These are phyloP conservation scores for Brachirus orientalis DNA, from an alignment of 2,113 vertebrate genomes.

Conservation along the genomic window DNA sequence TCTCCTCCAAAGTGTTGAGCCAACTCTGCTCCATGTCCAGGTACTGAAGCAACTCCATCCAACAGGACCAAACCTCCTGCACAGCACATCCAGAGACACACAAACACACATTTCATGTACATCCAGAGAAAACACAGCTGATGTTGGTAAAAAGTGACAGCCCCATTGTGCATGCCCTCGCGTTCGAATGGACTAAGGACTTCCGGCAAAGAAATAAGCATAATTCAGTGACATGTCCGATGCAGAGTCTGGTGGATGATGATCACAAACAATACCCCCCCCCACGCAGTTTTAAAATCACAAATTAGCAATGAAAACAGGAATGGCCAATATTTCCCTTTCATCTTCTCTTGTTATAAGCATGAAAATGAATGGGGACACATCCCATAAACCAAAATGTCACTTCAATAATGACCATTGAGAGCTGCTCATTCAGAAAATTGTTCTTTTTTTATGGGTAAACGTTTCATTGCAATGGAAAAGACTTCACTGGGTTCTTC, in stretches of 20 bases:
- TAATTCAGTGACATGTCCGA: conserved; percentile 18
- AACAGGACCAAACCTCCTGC: conserved; percentile 99
- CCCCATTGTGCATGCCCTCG: background rate
- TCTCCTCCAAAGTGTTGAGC: conserved; percentile 90
- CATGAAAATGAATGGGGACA: conserved; percentile 35
- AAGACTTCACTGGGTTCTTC: background rate
- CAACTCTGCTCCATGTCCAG: conserved; percentile 92
- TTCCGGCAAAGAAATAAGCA: conserved; percentile 26
- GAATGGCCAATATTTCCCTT: no score
- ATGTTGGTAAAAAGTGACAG: conserved; percentile 5
- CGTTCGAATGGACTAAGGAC: conserved; percentile 18
- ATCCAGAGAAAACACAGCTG: conserved; percentile 6
- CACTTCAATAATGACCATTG: no score
- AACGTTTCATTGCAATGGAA: background rate
- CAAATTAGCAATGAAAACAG: no score
- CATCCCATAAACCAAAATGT: conserved; percentile 6
- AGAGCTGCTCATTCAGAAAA: conserved; percentile 14
- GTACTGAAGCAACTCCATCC: conserved; percentile 96
- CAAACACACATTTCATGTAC: conserved; percentile 3
- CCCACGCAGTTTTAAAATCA: conserved; percentile 30
- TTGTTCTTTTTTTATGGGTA: background rate
- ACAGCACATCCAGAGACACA: conserved; percentile 21
- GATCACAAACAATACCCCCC: conserved; percentile 29
- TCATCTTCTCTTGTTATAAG: conserved; percentile 3
- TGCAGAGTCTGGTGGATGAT: conserved; percentile 24